Conservation (phyloP, 2,113 vertebrate genomes). For the Cervus canadensis region DNA sequence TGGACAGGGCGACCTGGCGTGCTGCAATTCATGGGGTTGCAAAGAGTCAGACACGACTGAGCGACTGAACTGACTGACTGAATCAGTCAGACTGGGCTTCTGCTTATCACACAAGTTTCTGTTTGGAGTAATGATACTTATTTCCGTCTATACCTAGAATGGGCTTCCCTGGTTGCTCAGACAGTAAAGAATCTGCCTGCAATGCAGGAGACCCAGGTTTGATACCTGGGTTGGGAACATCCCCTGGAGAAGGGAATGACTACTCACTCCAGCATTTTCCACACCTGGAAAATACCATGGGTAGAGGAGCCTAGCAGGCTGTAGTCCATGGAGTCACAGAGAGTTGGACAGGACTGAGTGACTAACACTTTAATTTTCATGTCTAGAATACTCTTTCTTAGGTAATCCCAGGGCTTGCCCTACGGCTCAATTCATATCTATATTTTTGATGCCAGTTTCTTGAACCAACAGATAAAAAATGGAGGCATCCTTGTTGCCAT, state of each 20-base stretch:
- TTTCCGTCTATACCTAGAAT: not conserved
- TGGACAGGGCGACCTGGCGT: too few species aligned
- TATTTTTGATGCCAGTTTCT: not conserved
- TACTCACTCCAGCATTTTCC: not conserved
- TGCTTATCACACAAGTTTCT: not conserved
- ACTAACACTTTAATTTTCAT: not conserved
- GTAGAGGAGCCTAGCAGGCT: not conserved
- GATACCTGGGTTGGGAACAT: not conserved
- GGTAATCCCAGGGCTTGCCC: not conserved
- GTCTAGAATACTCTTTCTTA: not conserved
- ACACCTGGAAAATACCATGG: not conserved
- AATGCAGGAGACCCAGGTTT: not conserved
- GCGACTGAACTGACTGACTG: too few species aligned
- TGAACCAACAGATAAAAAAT: not conserved
- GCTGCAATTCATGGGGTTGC: too few species aligned
- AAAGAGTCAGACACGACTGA: too few species aligned
- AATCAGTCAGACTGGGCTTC: not conserved
- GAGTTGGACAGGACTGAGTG: not conserved
- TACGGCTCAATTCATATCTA: not conserved
- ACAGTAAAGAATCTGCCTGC: not conserved
- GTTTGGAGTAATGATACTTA: not conserved
- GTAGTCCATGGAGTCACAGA: not conserved
- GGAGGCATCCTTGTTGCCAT: not conserved
- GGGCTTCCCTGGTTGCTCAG: not conserved
- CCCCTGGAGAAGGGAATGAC: not conserved